Percentiles rank a stretch among this genome's conserved stretches.
phyloP scores from a whole-genome alignment of 2,888 invertebrate species.

The Pseudoips prasinana region DNA sequence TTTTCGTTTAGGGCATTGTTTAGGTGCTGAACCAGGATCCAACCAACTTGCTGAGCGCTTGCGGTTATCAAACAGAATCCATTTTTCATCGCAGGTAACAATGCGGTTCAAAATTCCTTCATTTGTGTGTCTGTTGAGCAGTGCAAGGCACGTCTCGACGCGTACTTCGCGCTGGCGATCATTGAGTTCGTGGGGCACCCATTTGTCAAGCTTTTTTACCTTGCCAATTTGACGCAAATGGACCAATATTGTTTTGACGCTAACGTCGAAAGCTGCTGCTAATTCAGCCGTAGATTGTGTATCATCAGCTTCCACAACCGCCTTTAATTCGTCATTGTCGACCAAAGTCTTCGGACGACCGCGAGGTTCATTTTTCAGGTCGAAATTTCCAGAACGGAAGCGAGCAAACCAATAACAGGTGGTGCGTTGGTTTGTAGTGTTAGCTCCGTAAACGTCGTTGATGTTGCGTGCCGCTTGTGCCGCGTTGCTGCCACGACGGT shows the following conservation, averaged over 20 bases:
- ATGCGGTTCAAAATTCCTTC: slow-evolving; percentile 2
- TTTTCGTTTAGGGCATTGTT: slow-evolving; percentile 14
- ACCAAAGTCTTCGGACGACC: no score
- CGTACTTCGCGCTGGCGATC: slow-evolving; percentile 9
- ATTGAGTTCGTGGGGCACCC: slow-evolving; percentile 3
- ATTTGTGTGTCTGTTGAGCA: slow-evolving; percentile 9
- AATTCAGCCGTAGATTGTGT: background rate
- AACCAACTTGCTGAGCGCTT: slow-evolving; percentile 10
- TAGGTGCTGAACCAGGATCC: slow-evolving; percentile 4
- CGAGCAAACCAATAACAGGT: no score
- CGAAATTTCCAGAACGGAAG: no score
- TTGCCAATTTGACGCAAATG: background rate
- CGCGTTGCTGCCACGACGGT: no score
- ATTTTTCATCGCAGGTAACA: slow-evolving; percentile 7
- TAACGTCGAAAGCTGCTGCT: background rate
- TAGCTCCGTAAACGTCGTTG: no score
- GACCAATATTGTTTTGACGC: background rate
- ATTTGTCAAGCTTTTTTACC: background rate
- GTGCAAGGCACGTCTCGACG: slow-evolving; percentile 7
- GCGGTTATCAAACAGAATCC: slow-evolving; percentile 9
- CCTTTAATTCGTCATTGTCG: background rate
- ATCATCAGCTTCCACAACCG: background rate
- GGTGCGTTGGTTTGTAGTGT: no score
- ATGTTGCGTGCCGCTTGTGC: no score
- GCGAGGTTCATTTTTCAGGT: no score